Conservation (phyloP, 2,797 vertebrate genomes). For the Malurus leucopterus region DNA sequence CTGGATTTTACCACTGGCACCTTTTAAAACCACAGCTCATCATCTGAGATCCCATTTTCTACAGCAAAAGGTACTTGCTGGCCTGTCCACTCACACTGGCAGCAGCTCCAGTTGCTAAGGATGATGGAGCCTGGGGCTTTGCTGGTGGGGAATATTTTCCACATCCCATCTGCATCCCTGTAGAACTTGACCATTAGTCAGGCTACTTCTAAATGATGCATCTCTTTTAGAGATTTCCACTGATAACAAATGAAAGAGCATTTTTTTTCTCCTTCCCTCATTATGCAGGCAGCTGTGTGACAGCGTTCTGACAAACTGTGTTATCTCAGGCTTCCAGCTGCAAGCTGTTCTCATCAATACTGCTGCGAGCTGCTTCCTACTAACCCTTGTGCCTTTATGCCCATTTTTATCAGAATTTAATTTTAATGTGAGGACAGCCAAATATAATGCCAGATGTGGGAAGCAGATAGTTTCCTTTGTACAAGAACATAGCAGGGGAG, state of each 20-base stretch:
- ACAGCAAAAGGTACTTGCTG: not conserved
- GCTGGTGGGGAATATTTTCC: conserved; percentile 8
- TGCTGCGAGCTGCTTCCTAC: conserved; percentile 71
- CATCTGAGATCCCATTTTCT: not conserved
- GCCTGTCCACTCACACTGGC: not conserved
- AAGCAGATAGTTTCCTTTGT: conserved; percentile 46
- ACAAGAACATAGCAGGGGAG: conserved; percentile 32
- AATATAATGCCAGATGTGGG: conserved; percentile 42
- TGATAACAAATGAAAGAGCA: conserved; percentile 47
- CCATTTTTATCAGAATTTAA: conserved; percentile 24
- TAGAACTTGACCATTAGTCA: conserved; percentile 66
- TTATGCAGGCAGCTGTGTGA: conserved; percentile 81
- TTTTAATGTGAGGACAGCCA: conserved; percentile 47
- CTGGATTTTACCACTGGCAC: not conserved
- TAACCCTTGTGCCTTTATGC: conserved; percentile 62
- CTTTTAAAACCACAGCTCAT: not conserved
- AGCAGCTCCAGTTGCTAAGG: not conserved
- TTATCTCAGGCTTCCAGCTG: conserved; percentile 82
- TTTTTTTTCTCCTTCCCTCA: conserved; percentile 66
- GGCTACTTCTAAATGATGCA: conserved; percentile 65
- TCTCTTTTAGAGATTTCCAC: conserved; percentile 54
- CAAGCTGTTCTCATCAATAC: conserved; percentile 71
- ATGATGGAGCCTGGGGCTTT: conserved; percentile 7
- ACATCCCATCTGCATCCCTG: conserved; percentile 29
- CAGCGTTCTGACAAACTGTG: conserved; percentile 76